Base-by-base conservation (phyloP, 2,113 vertebrate species). In the Pheucticus melanocephalus region DNA sequence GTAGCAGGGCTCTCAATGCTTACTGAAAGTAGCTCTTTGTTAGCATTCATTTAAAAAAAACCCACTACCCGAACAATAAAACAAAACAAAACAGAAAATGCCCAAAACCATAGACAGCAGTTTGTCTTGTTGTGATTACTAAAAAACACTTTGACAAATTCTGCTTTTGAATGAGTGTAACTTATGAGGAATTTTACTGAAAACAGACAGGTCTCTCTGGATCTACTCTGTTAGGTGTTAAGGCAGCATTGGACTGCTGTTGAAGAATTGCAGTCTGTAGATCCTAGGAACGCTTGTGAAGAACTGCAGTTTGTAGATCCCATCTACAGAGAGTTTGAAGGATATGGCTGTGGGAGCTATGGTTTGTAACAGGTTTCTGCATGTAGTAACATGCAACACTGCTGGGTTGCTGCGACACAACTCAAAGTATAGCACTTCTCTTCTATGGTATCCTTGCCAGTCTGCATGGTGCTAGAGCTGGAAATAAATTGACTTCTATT, bases 351-450 rank as follows among this genome's bases (percentile, higher is more conserved):
- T 68, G 78, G 57, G 22, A 75, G 7, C 66, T 86, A 5, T 90
- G 73, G 81, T 94, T 95, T 95, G 37, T 95, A 92, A 78, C 75
- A 85, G 40, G 35, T 84, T 95, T 91, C 37, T 35, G 25, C 40
- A 27, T 69, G 69, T 53, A 91, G 65, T 94, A 63, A 44, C 68
- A 35, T 69, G 56, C 84, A 77, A 33, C 48, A 28, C 44, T 90
- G 23, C 66, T 84, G 30, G 33, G 39, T 96, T 97, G 90, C 94
- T 87, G 72, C 95, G 95, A 73, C 79, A 76, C 54, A 31, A 21
- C 78, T 72, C 93, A 57, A 95, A 91, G 54, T 53, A 72, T 50
- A 88, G 50, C 44, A 61, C 30, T 82, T 59, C 60, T 70, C 35
- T 85, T 11, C 30, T 48, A 2, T 42, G 9, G 2, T 82, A 94